phyloP scores from a whole-genome alignment of 2,888 invertebrate species.

The Drosophila sordidapex region DNA sequence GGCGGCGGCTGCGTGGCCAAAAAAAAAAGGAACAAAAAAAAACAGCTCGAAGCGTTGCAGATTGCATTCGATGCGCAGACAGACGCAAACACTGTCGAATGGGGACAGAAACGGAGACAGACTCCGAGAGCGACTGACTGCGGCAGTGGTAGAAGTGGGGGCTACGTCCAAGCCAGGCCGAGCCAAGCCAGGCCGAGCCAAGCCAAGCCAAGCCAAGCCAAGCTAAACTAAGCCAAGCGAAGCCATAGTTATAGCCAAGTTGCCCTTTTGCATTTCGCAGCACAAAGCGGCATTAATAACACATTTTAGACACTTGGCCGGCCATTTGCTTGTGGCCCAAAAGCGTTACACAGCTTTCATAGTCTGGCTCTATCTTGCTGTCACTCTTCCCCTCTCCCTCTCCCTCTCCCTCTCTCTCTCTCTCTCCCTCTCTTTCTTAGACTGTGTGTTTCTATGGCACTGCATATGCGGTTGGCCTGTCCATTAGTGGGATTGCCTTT shows the following conservation, averaged over 20 bases:
- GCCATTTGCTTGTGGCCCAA: slow-evolving; percentile 46
- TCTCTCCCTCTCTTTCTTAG: neutral
- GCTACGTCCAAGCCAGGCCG: slow-evolving; percentile 4
- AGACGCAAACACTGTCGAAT: slow-evolving; percentile 35
- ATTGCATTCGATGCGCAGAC: slow-evolving; percentile 80
- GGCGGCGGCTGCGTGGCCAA: slow-evolving; percentile 53
- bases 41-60: slow-evolving; percentile 77
- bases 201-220: neutral
- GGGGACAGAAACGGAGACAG: slow-evolving; percentile 2
- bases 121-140: neutral
- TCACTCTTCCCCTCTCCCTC: neutral
- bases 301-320: slow-evolving; percentile 73
- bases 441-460: slow-evolving; percentile 16
- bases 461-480: slow-evolving; percentile 46
- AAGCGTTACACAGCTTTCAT: slow-evolving; percentile 35
- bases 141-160: neutral
- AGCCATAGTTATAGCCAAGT: slow-evolving; percentile 32
- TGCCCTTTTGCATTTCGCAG: slow-evolving; percentile 67
- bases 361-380: slow-evolving; percentile 7
- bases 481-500: slow-evolving; percentile 71
- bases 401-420: neutral
- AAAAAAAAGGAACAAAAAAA: slow-evolving; percentile 22
- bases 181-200: neutral
- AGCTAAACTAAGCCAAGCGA: neutral
- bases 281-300: slow-evolving; percentile 72